Evolutionary conservation across 2,797 vertebrate species (phyloP), one percentile per base, ranked within the genome.

Genomic region (Periparus ater): DNA sequence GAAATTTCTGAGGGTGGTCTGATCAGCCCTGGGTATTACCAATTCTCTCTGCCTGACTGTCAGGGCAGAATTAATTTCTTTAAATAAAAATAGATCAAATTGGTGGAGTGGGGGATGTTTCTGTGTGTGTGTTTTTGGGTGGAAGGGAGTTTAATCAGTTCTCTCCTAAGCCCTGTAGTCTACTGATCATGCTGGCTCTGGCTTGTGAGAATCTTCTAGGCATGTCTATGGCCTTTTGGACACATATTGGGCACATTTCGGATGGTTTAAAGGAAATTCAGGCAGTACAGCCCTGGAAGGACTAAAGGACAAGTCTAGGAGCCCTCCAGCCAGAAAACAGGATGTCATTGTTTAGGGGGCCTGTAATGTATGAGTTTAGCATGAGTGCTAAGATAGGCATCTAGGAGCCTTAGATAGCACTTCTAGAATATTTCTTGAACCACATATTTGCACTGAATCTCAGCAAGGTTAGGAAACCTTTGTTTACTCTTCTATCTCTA

Each of bases 361-460:
- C 55, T 57, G n/a, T 63, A 90, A 75, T 55, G n/a, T 29, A 68
- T 75, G 70, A 45, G 29, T 88, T 86, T 58, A 84, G 34, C n/a
- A 66, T 60, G 60, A 71, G 58, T 61, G 65, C 61, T 61, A 75
- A 86, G n/a, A 93, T 80, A 91, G 7, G 17, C 25, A 94, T 79
- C 88, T 87, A 67, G 76, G 38, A 74, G 17, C 42, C 77, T 88
- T 65, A 85, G 62, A 76, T 29, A 93, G 54, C 81, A 44, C 53
- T 80, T 89, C n/a, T 92, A 50, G 19, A 85, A 87, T 26, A 82
- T 17, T 77, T 48, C 60, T 89, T 53, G 65, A 89, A 60, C 53
- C 27, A 60, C 67, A 16, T 87, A 79, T 65, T 94, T 91, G 55
- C 86, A 91, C 57, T 68, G 63, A 89, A 92, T 79, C 55, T 86